Evolutionary conservation across 2,888 invertebrate genomes (phyloP), one percentile per base, ranked within the genome.

Genomic region (Ectemnius lituratus): DNA sequence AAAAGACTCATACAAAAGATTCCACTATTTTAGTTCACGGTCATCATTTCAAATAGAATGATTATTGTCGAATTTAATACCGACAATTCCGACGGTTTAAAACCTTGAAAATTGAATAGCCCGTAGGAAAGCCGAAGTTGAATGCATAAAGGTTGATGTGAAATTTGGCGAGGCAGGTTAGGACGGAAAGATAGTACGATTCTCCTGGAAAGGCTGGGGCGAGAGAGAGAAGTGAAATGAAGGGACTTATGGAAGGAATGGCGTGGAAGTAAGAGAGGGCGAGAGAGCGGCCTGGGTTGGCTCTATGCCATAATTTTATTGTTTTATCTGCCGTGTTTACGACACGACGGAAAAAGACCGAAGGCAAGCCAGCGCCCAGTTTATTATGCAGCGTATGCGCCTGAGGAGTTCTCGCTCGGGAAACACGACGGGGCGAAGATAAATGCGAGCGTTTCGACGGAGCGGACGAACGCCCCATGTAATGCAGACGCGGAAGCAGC

Each of bases 301-400:
- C 88, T 83, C 80, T 58, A 86, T 66, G 87, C 88, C 85, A 86
- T 83, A 77, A 86, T 85, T 84, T 87, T 84, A 88, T 88, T 87
- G 87, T 87, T 88, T 86, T 84, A 86, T 84, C 85, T 81, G 78
- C 64, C 82, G 81, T 81, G 80, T 86, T 87, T 84, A 84, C 86
- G 81, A 73, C 75, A 47, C 76, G 60, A 61, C 66, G 67, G 59
- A 66, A 75, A 73, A 76, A 70, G 63, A 67, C 27, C 45, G 47
- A 62, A 73, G 67, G 60, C 59, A 56, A 23, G 73, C 18, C 59
- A 62, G 67, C 28, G 47, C n/a, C 37, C 37, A 56, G 65, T 82
- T 79, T 79, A 79, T 83, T 77, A 77, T 75, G 69, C 63, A 45
- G 37, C 37, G 37, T 37, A 37, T 37, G 37, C 37, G 18, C 57